Base-by-base conservation (phyloP, 2,888 invertebrate genomes). In the Melitaea athalia region DNA sequence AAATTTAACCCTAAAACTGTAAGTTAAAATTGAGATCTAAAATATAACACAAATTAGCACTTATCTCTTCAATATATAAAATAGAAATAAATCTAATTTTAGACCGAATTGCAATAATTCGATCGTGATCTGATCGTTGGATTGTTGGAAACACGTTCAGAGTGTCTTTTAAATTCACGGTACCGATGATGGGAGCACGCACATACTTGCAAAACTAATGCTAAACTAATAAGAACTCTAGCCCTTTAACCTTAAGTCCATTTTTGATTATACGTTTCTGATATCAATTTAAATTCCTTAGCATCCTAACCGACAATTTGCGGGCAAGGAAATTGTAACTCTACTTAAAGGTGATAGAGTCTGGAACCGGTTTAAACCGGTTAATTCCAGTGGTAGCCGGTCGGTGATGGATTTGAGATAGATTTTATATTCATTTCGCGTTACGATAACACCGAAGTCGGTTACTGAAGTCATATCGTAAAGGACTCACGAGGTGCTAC, bases 91-190 rank as follows among this genome's bases (percentile, higher is more conserved):
- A 42, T 57, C 15, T 50, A 62, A 67, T 14, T 59, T 63, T 43
- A 59, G 70, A 73, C 73, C 71, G 71, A 70, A 72, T 70, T 68
- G 69, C 67, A 72, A 68, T 72, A 74, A 72, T 71, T 71, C 69
- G 70, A 73, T 74, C 74, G 72, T 73, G 74, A 74, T 74, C 61
- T 59, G 70, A 70, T 72, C 69, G 66, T 61, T 49, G 64, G 53
- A 69, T 59, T 70, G 45, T 67, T 52, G 63, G 61, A 53, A 72
- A 71, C 74, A 71, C 72, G 74, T 74, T 61, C 67, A 59, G 53
- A 70, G 69, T 72, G 68, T 67, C 70, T 74, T 74, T 70, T 69
- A 70, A 74, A 73, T 71, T 72, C 76, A 70, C 72, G 60, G 74
- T 71, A 70, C 64, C 59, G 67, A 64, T 70, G 74, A 72, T 62